A percentile compares a stretch with the other conserved stretches of the same genome.
These are phyloP conservation scores for Hydrozoanthus gracilis DNA, from an alignment of 92 coral and sea anemone species.

Conservation along the genomic window DNA sequence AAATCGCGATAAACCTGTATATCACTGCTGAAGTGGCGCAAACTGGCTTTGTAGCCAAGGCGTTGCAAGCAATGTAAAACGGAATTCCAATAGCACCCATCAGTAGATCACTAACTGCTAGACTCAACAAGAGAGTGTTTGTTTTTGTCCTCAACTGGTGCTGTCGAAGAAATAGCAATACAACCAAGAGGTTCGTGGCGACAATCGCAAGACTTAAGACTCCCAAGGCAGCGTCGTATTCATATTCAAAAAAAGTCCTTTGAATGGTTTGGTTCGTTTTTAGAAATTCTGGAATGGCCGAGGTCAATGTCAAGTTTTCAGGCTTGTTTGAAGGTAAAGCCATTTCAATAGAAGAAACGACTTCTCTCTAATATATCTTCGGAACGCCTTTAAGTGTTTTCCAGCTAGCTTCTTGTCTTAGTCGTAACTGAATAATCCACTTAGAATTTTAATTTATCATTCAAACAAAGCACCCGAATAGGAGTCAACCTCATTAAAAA, in stretches of 20 bases:
- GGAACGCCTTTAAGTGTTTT: neutral
- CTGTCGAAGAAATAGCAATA: slow-evolving; percentile 17
- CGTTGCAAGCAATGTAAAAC: slow-evolving; percentile 35
- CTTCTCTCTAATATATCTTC: neutral
- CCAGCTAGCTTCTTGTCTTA: neutral
- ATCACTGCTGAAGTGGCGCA: slow-evolving; percentile 33
- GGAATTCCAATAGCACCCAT: slow-evolving; percentile 41
- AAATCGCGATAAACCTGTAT: slow-evolving; percentile 40
- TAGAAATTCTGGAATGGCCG: neutral
- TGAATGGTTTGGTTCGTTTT: neutral
- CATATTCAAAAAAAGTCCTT: slow-evolving; percentile 9
- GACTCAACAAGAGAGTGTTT: slow-evolving; percentile 30
- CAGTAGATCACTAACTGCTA: slow-evolving; percentile 31
- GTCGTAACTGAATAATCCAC: neutral
- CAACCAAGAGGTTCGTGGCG: slow-evolving; percentile 22
- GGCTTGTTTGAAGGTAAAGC: slow-evolving; percentile 2
- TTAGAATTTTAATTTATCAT: slow-evolving; percentile 5
- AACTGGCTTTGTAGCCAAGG: slow-evolving; percentile 4
- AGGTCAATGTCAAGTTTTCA: neutral
- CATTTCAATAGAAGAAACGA: neutral
- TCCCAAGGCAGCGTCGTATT: slow-evolving; percentile 27
- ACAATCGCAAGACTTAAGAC: slow-evolving; percentile 23
- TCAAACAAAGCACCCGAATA: slow-evolving; percentile 4
- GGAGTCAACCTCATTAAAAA: neutral
- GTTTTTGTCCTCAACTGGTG: slow-evolving; percentile 37